Evolutionary conservation across 2,888 invertebrate species (phyloP).

Genomic region (Thecophora atra): DNA sequence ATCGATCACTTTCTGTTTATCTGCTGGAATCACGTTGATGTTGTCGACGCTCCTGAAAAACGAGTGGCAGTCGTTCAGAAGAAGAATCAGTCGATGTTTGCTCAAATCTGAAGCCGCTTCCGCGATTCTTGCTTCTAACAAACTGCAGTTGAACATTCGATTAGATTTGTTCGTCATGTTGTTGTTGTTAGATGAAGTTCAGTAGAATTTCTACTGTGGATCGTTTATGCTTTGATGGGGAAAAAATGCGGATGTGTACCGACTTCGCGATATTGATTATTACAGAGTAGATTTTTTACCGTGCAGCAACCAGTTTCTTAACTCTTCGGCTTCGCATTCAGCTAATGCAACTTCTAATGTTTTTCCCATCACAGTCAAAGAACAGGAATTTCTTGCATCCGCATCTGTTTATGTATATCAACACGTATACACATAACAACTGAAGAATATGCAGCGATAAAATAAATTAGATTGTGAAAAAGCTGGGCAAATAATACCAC

Average conservation of each 20-base stretch:
- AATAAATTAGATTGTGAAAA: no score
- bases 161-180: not conserved
- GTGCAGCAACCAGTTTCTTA: conserved; percentile 30
- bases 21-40: no score
- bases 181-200: not conserved
- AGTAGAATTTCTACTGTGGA: not conserved
- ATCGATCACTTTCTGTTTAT: no score
- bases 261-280: conserved; percentile 3
- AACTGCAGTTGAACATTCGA: not conserved
- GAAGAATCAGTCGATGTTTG: not conserved
- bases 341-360: conserved; percentile 17
- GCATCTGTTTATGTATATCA: not conserved
- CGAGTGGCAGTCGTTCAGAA: not conserved
- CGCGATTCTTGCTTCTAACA: not conserved
- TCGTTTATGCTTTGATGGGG: not conserved
- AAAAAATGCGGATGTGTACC: not conserved
- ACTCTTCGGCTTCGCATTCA: not conserved
- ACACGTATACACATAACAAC: no score
- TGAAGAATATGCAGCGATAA: conserved; percentile 2
- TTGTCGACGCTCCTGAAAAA: no score
- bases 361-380: not conserved
- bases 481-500: no score
- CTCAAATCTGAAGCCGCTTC: not conserved
- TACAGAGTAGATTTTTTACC: conserved; percentile 16
- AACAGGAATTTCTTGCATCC: conserved; percentile 9